Evolutionary conservation across 2,113 vertebrate species (phyloP).

Genomic region (Picathartes gymnocephalus): DNA sequence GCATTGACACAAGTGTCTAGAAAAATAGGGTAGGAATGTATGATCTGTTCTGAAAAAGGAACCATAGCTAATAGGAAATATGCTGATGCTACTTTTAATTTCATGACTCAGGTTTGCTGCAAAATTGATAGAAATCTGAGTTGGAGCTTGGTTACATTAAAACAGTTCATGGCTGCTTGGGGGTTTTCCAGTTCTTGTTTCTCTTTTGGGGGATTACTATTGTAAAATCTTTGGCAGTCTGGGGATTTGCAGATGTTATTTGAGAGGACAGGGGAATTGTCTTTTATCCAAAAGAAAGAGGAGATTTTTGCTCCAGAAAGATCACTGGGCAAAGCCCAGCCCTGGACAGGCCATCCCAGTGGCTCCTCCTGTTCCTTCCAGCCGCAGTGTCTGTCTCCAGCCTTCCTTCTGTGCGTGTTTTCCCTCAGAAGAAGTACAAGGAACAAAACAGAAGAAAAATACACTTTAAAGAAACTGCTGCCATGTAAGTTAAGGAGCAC

Average conservation of each 20-base stretch:
- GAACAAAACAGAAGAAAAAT: neutral
- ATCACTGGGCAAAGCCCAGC: neutral
- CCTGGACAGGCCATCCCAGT: neutral
- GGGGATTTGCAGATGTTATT: neutral
- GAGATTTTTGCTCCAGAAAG: neutral
- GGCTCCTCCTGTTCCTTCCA: neutral
- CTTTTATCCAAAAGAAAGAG: neutral
- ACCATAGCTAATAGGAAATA: conserved; percentile 38
- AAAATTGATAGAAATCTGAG: conserved; percentile 32
- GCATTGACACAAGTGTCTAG: conserved; percentile 60
- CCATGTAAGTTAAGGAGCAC: neutral
- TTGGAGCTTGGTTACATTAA: neutral
- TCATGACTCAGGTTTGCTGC: conserved; percentile 56
- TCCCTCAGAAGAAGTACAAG: neutral
- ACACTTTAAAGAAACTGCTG: neutral
- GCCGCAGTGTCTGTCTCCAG: neutral
- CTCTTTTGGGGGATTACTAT: neutral
- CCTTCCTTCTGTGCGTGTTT: neutral
- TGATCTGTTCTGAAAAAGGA: conserved; percentile 55
- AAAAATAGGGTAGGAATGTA: conserved; percentile 48
- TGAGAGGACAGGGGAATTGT: neutral
- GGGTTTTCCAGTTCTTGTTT: neutral
- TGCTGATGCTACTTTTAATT: conserved; percentile 60
- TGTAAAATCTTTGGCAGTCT: neutral
- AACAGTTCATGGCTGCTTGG: neutral